Conservation (phyloP, 2,113 vertebrate genomes). For the Gasterosteus nipponicus region DNA sequence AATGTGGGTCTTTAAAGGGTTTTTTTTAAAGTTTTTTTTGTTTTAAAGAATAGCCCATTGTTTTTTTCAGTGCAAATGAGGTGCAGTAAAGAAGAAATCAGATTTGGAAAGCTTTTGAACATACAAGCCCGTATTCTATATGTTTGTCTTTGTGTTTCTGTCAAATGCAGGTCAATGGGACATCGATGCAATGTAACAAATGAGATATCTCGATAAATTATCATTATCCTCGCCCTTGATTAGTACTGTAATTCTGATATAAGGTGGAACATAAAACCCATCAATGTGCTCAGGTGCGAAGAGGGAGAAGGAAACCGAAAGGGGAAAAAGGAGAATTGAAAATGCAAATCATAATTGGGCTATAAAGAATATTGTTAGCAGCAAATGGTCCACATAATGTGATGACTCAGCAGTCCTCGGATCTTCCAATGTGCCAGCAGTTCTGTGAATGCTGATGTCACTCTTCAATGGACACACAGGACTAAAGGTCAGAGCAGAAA, state of each 20-base stretch:
- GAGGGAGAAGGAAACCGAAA: constrained; percentile 6
- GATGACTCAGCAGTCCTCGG: constrained; percentile 61
- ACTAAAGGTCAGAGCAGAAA: constrained; percentile 55
- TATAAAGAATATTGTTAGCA: constrained; percentile 67
- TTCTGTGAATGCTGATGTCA: constrained; percentile 49
- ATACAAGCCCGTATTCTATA: not conserved
- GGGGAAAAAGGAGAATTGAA: constrained; percentile 32
- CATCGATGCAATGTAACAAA: constrained; percentile 1
- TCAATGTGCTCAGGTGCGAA: constrained; percentile 31
- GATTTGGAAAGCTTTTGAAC: not conserved
- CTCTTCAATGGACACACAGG: constrained; percentile 39
- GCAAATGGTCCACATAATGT: constrained; percentile 62
- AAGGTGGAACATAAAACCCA: constrained; percentile 13
- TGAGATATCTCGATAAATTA: constrained; percentile 42
- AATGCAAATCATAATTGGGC: constrained; percentile 67
- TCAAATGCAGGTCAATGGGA: constrained; percentile 39
- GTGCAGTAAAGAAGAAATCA: not conserved
- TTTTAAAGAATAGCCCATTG: constrained; percentile 4
- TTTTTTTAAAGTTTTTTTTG: no score
- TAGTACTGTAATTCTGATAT: constrained; percentile 31
- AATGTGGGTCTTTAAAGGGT: no score
- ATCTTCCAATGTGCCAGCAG: constrained; percentile 53
- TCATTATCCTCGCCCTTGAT: constrained; percentile 26
- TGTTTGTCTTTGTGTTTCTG: not conserved
- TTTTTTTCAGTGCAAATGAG: not conserved